Base-by-base conservation (phyloP, 2,888 invertebrate genomes). In the Dasypolia templi region DNA sequence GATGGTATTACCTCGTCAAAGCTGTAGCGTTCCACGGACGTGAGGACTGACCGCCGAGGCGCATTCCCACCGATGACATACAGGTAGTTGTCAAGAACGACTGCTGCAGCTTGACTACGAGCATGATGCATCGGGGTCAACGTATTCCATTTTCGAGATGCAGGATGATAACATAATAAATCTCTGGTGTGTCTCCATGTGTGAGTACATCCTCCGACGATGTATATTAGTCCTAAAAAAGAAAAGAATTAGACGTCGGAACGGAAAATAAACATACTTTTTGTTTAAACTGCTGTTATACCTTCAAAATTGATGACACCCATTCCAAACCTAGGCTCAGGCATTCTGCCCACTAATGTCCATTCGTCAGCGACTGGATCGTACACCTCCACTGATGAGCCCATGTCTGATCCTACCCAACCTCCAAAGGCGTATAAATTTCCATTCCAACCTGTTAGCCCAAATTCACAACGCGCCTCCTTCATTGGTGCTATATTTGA, bases 331-430 rank as follows among this genome's bases (percentile, higher is more conserved):
- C 98, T 96, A 0, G 98, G 98, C 87, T 98, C 98, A 0, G 98
- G 98, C 96, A 99, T 97, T 89, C 97, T 97, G 0, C 98, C 98
- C 72, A 97, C 97, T 62, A 98, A 94, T 46, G 97, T 96, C 99
- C 99, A 99, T 80, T 97, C 96, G 91, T 98, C 97, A 49, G 97
- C 95, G 73, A 97, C 96, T 0, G 99, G 98, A 92, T 99, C 98
- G 91, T 98, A 99, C 86, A 98, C 97, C 92, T 99, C 99, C 81
- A 99, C 98, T 0, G 98, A 97, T 39, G 98, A 98, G 2, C 98
- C 99, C 92, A 99, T 98, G 91, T 99, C 98, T 79, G 98, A 98
- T 0, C 99, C 99, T 49, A 99, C 98, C 99, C 99, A 99, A 6
- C 99, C 99, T 59, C 99, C 99, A 87, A 99, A 97, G 0, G 99